These are phyloP conservation scores for Molorchus minor DNA, from an alignment of 2,888 invertebrate species.

Conservation along the genomic window DNA sequence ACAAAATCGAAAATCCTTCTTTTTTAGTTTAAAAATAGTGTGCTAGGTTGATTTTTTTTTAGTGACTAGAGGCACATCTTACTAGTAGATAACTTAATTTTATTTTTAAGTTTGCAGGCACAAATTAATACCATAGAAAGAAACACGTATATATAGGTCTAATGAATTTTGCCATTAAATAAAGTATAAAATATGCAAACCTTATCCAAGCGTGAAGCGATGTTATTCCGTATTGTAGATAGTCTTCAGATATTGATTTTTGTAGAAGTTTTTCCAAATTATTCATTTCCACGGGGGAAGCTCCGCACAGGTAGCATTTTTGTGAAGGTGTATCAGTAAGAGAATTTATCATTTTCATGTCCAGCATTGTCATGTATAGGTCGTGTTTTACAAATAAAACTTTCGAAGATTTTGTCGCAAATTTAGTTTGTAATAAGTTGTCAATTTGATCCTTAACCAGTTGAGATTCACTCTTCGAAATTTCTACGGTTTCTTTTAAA, in stretches of 20 bases:
- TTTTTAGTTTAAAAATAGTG: no score
- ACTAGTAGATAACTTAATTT: no score
- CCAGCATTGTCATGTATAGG: slow-evolving; percentile 16
- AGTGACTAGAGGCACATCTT: no score
- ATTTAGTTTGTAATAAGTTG: not conserved
- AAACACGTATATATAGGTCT: no score
- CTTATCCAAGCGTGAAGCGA: not conserved
- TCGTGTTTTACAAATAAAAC: slow-evolving; percentile 8
- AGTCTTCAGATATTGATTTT: not conserved
- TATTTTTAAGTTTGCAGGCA: no score
- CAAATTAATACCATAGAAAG: no score
- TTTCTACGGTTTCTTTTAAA: not conserved
- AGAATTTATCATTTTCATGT: slow-evolving; percentile 16
- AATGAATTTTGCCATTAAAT: no score
- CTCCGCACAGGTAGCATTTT: slow-evolving; percentile 11
- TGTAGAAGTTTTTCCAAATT: not conserved
- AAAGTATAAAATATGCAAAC: no score
- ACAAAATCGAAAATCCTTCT: no score
- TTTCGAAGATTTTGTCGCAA: not conserved
- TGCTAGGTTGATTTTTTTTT: no score
- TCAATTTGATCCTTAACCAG: not conserved
- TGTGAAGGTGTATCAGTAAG: slow-evolving; percentile 11
- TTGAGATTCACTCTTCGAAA: not conserved
- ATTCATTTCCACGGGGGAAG: not conserved
- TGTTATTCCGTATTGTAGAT: not conserved